phyloP scores from a whole-genome alignment of 2,113 vertebrate species.

The Dasyornis broadbenti region DNA sequence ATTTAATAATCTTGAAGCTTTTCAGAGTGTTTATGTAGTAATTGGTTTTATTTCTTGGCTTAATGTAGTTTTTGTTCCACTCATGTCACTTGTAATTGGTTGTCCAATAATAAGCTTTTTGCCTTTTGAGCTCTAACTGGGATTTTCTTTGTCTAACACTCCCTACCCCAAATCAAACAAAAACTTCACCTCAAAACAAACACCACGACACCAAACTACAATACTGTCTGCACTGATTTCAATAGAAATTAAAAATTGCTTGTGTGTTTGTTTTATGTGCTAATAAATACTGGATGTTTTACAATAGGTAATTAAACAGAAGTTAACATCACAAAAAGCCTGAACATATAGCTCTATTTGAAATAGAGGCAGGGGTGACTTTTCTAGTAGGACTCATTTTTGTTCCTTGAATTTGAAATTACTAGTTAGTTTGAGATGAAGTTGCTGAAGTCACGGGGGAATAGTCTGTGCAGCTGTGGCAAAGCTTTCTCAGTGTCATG shows the following conservation, averaged over 20 bases:
- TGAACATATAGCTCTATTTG: background rate
- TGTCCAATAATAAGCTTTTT: background rate
- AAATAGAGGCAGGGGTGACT: background rate
- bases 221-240: background rate
- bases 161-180: background rate
- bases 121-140: background rate
- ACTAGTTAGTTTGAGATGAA: slow-evolving; percentile 24
- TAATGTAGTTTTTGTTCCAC: background rate
- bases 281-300: background rate
- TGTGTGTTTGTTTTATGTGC: background rate
- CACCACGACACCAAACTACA: fast-evolving
- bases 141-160: background rate
- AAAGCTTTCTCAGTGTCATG: background rate
- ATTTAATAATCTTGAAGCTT: background rate
- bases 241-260: background rate
- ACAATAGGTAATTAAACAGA: background rate
- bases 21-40: background rate
- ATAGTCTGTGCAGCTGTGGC: background rate
- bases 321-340: background rate
- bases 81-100: background rate
- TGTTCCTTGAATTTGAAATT: slow-evolving; percentile 27
- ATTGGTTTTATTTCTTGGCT: background rate
- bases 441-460: background rate
- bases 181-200: background rate
- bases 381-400: background rate